phyloP scores from a whole-genome alignment of 2,888 invertebrate species.

The Hermodice carunculata region DNA sequence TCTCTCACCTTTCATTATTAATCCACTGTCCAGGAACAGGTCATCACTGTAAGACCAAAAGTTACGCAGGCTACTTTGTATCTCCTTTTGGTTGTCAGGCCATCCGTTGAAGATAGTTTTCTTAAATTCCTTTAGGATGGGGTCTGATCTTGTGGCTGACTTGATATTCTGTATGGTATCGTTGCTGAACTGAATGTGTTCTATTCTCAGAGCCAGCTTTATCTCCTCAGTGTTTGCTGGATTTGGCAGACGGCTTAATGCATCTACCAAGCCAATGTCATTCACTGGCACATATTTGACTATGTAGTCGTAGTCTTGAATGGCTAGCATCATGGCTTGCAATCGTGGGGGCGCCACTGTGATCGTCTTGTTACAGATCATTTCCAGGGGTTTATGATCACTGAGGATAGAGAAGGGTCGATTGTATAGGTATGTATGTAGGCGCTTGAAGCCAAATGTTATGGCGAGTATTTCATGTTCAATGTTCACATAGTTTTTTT shows the following conservation, averaged over 20 bases:
- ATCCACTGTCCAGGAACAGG: background rate
- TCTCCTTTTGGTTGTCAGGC: background rate
- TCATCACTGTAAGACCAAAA: background rate
- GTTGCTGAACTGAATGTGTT: background rate
- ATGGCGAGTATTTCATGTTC: constrained; percentile 42
- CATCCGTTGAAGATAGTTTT: background rate
- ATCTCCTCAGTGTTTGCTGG: background rate
- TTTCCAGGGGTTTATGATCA: constrained; percentile 46
- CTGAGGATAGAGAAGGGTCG: constrained; percentile 35
- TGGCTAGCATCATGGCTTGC: constrained; percentile 22
- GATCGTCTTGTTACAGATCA: constrained; percentile 18
- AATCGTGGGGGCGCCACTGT: constrained; percentile 12
- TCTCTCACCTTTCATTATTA: background rate
- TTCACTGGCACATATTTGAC: constrained; percentile 28
- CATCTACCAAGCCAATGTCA: constrained; percentile 33
- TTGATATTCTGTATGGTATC: background rate
- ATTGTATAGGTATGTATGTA: constrained; percentile 43
- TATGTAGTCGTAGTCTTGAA: constrained; percentile 22
- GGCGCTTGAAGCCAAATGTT: constrained; percentile 40
- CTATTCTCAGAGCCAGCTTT: background rate
- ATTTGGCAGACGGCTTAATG: constrained; percentile 30
- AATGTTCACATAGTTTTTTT: constrained; percentile 44
- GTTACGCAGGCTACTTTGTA: background rate
- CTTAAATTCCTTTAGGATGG: background rate
- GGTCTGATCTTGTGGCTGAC: background rate